phyloP scores from a whole-genome alignment of 2,113 vertebrate species.

The Python bivittatus region DNA sequence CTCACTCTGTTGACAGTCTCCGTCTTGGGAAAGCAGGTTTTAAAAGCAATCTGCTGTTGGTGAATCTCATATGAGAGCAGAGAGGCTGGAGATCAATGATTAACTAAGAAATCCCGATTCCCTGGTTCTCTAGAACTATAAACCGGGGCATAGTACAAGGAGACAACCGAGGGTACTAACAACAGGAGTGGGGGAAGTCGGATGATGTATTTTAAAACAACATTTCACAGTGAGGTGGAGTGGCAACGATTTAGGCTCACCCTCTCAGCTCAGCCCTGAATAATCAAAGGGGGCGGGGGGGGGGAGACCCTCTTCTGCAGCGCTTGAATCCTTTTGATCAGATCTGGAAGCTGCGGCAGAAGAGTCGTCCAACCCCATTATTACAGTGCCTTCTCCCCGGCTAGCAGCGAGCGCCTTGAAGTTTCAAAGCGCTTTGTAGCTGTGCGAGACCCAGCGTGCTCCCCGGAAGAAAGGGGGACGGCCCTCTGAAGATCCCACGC shows the following conservation, averaged over 20 bases:
- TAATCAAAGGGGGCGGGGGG: background rate
- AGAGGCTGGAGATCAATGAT: background rate
- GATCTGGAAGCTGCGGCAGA: background rate
- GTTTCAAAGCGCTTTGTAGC: conserved; percentile 7
- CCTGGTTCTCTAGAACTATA: background rate
- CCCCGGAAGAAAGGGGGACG: background rate
- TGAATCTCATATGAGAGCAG: background rate
- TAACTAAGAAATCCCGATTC: background rate
- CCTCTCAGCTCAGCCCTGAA: background rate
- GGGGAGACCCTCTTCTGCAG: background rate
- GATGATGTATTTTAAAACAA: background rate
- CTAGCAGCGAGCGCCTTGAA: background rate
- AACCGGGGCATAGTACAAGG: background rate
- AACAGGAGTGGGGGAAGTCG: too few relatives aligned
- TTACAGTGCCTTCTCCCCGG: conserved; percentile 21
- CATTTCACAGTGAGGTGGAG: too few relatives aligned
- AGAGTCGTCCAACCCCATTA: background rate
- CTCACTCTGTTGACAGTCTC: background rate
- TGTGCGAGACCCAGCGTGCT: background rate
- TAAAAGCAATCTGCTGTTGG: background rate
- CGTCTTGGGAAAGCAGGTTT: background rate
- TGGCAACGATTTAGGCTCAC: background rate
- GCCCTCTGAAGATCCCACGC: background rate
- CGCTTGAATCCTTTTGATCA: conserved; percentile 21
- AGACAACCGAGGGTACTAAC: background rate